Conservation (phyloP, 2,888 invertebrate species). For the Heterodera filipjevi region DNA sequence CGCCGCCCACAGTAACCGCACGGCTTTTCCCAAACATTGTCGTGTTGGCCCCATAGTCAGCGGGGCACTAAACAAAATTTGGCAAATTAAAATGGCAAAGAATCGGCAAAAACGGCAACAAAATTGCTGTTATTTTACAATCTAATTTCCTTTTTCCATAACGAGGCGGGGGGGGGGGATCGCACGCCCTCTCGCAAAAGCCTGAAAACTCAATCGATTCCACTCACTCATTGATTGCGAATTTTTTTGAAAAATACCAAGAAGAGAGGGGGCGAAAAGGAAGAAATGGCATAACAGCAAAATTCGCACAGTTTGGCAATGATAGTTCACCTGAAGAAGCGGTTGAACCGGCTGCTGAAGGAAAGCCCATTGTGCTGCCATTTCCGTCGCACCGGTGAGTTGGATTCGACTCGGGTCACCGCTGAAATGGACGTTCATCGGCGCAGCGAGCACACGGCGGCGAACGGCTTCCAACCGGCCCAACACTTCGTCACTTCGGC, state of each 20-base stretch:
- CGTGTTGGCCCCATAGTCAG: conserved; percentile 12
- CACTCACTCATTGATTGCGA: too few relatives aligned
- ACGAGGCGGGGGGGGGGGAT: neutral
- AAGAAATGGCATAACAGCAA: too few relatives aligned
- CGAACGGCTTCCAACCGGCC: conserved; percentile 49
- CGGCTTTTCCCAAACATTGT: neutral
- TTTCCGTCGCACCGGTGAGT: neutral
- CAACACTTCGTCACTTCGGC: conserved; percentile 43
- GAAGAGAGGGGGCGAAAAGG: too few relatives aligned
- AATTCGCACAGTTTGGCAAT: too few relatives aligned
- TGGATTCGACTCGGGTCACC: conserved; percentile 43
- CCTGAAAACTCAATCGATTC: too few relatives aligned
- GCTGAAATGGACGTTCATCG: conserved; percentile 54
- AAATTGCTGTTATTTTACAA: too few relatives aligned
- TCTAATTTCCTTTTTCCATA: too few relatives aligned
- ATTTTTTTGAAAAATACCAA: too few relatives aligned
- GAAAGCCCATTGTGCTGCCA: neutral
- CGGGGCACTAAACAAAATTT: conserved; percentile 17
- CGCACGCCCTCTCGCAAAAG: neutral
- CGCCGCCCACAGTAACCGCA: conserved; percentile 32
- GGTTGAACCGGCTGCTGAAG: neutral
- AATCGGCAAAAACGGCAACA: too few relatives aligned
- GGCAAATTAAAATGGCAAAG: conserved; percentile 27
- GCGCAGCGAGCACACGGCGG: conserved; percentile 44
- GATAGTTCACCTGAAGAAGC: neutral